Evolutionary conservation across 2,113 vertebrate species (phyloP).

Genomic region (Clupea harengus): DNA sequence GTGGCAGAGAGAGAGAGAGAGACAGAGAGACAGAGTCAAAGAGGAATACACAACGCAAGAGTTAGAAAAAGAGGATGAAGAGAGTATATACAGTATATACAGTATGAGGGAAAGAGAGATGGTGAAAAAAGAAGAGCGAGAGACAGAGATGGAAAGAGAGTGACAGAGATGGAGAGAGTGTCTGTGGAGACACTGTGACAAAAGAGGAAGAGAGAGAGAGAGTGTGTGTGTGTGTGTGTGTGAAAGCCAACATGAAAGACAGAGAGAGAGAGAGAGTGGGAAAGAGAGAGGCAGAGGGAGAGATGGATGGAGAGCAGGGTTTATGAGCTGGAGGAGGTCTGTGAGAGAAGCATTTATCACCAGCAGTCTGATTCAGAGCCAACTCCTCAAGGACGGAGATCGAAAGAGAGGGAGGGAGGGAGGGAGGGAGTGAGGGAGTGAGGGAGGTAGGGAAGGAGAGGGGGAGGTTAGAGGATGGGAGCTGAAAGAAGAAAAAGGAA

Average conservation of each 20-base stretch:
- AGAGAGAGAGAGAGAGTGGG: not conserved
- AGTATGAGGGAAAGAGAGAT: not conserved
- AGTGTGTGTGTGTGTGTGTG: too few relatives aligned
- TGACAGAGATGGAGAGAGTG: not conserved
- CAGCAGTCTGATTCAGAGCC: slow-evolving; percentile 1
- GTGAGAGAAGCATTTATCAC: not conserved
- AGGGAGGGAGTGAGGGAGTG: not conserved
- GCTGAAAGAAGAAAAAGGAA: not conserved
- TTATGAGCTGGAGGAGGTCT: slow-evolving; percentile 8
- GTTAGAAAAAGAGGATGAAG: not conserved
- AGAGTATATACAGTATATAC: too few relatives aligned
- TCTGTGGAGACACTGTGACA: not conserved
- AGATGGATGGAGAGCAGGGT: not conserved
- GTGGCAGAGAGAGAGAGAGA: not conserved
- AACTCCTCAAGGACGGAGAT: not conserved
- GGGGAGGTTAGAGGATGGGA: not conserved
- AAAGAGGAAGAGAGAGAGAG: not conserved
- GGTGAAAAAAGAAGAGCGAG: not conserved
- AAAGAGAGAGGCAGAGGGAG: not conserved
- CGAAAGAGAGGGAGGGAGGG: not conserved
- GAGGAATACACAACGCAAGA: too few relatives aligned
- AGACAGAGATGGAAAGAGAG: not conserved
- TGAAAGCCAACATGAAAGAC: not conserved
- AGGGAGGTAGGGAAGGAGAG: not conserved
- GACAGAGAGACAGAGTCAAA: not conserved